Conservation (phyloP, 1,140 invertebrate genomes). For the Panagrolaimus sp. region DNA sequence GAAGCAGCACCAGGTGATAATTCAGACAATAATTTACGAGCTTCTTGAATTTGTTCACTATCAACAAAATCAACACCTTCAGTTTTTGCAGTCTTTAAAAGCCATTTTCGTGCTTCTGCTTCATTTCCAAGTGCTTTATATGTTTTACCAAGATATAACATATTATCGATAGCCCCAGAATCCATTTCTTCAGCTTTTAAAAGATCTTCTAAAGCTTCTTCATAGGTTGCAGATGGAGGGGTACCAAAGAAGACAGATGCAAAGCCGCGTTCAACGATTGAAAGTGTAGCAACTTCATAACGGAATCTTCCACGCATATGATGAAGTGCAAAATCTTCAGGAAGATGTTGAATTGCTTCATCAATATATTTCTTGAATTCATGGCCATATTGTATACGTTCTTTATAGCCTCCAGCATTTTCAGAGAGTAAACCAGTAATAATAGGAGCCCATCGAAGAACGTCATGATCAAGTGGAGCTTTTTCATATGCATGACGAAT, state of each 20-base stretch:
- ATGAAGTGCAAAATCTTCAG: conserved; percentile 9
- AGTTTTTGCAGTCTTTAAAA: background rate
- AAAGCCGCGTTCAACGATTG: background rate
- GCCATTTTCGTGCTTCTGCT: background rate
- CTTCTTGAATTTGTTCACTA: background rate
- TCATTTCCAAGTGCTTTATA: conserved; percentile 10
- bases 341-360: conserved; percentile 2
- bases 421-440: conserved; percentile 10
- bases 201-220: conserved; percentile 14
- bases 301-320: conserved; percentile 15
- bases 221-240: conserved; percentile 7
- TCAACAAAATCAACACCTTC: background rate
- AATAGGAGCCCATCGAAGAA: conserved; percentile 3
- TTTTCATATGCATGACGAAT: background rate
- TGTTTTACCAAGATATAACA: conserved; percentile 6
- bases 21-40: background rate
- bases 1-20: background rate
- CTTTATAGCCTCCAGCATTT: background rate
- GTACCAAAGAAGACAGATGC: conserved; percentile 8
- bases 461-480: background rate
- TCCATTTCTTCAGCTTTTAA: background rate
- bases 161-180: conserved; percentile 13
- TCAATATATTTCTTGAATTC: conserved; percentile 16
- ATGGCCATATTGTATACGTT: conserved; percentile 1
- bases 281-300: conserved; percentile 3